phyloP scores from a whole-genome alignment of 2,797 vertebrate genomes.

The Lophotriccus pileatus region DNA sequence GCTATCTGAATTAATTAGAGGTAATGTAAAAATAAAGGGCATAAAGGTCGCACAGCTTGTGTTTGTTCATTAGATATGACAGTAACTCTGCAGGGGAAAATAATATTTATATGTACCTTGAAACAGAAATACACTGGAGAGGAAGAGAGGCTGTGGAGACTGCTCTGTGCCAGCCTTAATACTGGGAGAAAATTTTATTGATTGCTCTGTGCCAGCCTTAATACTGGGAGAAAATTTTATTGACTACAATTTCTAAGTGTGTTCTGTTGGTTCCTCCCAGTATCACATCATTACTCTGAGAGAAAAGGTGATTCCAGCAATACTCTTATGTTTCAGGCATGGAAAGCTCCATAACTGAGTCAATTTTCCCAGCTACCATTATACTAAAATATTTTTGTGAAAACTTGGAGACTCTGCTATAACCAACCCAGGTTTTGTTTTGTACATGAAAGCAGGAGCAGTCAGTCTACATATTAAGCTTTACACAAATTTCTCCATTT shows the following conservation, averaged over 20 bases:
- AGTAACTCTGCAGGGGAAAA: conserved; percentile 33
- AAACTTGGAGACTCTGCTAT: background rate
- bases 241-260: background rate
- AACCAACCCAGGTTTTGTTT: background rate
- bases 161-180: background rate
- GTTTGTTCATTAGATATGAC: conserved; percentile 32
- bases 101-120: conserved; percentile 30
- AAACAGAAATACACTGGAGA: conserved; percentile 20
- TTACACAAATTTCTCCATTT: background rate
- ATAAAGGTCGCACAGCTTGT: conserved; percentile 17
- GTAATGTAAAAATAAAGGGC: conserved; percentile 18
- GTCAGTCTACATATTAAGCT: background rate
- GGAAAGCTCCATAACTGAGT: background rate
- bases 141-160: background rate
- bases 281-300: background rate
- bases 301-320: background rate
- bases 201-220: background rate
- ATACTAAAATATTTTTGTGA: background rate
- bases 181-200: no score
- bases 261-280: background rate
- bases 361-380: background rate
- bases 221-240: background rate
- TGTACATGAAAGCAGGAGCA: background rate
- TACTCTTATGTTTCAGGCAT: background rate
- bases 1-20: conserved; percentile 28